Conservation (phyloP, 2,797 vertebrate species). For the Monodelphis domestica region DNA sequence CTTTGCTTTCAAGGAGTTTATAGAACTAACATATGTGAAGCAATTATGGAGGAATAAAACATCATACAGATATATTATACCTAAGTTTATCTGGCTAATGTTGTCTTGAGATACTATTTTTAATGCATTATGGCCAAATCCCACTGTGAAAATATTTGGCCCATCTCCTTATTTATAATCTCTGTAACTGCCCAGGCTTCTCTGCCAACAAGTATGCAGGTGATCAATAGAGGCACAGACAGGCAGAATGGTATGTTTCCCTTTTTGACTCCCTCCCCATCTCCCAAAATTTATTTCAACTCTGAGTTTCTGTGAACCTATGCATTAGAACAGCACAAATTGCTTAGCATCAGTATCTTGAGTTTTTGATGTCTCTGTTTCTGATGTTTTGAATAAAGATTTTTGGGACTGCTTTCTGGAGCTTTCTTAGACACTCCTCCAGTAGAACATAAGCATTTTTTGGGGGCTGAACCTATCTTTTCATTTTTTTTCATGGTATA, state of each 20-base stretch:
- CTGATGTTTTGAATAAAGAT: background rate
- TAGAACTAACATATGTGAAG: constrained; percentile 4
- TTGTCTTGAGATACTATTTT: background rate
- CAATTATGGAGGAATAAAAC: background rate
- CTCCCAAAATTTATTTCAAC: background rate
- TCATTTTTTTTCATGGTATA: background rate
- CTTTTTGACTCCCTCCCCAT: too few species aligned
- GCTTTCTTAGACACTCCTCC: background rate
- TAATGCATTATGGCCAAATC: background rate
- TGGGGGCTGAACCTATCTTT: background rate
- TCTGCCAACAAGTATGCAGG: background rate
- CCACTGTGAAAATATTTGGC: background rate
- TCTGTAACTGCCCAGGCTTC: background rate
- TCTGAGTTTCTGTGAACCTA: background rate
- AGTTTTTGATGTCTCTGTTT: background rate
- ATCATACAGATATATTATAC: background rate
- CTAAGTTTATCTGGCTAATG: background rate
- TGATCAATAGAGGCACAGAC: background rate
- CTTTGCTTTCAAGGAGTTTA: background rate
- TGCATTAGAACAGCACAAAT: background rate
- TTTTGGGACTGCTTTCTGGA: background rate
- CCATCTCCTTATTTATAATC: background rate
- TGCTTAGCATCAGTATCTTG: background rate
- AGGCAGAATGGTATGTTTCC: background rate
- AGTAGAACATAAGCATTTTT: background rate